Base-by-base conservation (phyloP, 2,113 vertebrate genomes). In the Sylvia atricapilla region DNA sequence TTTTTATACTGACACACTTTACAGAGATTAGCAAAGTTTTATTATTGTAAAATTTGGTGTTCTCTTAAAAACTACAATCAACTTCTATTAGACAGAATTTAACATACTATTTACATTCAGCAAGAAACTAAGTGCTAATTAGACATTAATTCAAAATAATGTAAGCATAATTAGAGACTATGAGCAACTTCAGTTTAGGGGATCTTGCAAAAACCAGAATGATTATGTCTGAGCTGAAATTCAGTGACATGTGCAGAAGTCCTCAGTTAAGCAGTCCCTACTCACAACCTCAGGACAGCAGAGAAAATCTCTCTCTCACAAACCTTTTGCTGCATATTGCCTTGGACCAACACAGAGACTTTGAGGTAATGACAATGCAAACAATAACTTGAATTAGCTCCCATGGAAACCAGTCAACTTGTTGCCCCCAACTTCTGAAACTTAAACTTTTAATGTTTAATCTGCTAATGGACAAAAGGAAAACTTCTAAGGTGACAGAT, bases 341-440 rank as follows among this genome's bases (percentile, higher is more conserved):
- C 73, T 95, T 70, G 83, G 72, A 86, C 28, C 81, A 89, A 53
- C 55, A 93, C 43, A 93, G 63, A 82, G 87, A 55, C 84, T 74
- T 70, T 73, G 76, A 92, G 68, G 43, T 76, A 86, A 31, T 88
- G 92, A 74, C 74, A 91, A 68, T 53, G 75, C 53, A 87, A 95
- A 91, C 76, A 93, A 37, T 68, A 93, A 95, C 84, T 68, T 93
- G 79, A 94, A 95, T 95, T 64, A 92, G 95, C 96, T 96, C 86
- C 96, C 94, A 97, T 86, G 92, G 96, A 94, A 98, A 97, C 92
- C n/a, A 80, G 77, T 84, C 63, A 90, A 95, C 87, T 93, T 92
- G 44, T 50, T 94, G 60, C 69, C 95, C 87, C 59, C 63, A 89
- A 70, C 52, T 89, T 75, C 67, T 68, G 87, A 84, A 89, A 95